Evolutionary conservation across 2,888 invertebrate genomes (phyloP), one percentile per base, ranked within the genome.

Genomic region (Cinara cedri): DNA sequence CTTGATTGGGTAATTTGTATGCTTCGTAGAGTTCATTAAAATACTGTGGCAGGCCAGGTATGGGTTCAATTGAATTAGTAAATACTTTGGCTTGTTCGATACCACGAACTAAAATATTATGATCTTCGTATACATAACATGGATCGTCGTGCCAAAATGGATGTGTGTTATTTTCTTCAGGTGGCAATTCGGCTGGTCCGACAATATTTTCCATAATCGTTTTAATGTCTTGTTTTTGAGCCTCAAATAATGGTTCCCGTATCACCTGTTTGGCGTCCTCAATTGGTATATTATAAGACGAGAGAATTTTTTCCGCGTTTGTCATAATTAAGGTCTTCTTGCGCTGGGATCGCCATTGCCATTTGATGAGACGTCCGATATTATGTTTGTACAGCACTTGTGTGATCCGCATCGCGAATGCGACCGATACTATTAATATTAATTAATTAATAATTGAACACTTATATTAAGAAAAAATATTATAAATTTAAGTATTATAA

Each of bases 11-110:
- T 16, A 81, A 49, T 26, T 16, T 55, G 13, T 57, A 66, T 13
- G 80, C 71, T n/a, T 72, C 72, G 26, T 60, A 81, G n/a, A 84
- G 82, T 57, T 83, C 88, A 84, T 90, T 87, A 76, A 92, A 86
- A 82, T 86, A 87, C 11, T 88, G 86, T 0, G 93, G 93, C 72
- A 93, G 86, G 81, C 86, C 88, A 60, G 89, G 86, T 82, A 90
- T 86, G 81, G 90, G 86, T 84, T 90, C 87, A 6, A 94, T 86
- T 1, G 93, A 90, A 84, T 96, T 96, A 3, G 93, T 93, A 9
- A 96, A 86, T n/a, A 91, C 87, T 54, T 75, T 91, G 0, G 94
- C 94, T 87, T 96, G 96, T 1, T 88, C 85, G 72, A 92, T 84
- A 14, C 95, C 96, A 86, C 91, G 90, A 34, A 93, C 84, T 4